Evolutionary conservation across 2,888 invertebrate species (phyloP), one percentile per base, ranked within the genome.

Genomic region (Mythimna loreyi): DNA sequence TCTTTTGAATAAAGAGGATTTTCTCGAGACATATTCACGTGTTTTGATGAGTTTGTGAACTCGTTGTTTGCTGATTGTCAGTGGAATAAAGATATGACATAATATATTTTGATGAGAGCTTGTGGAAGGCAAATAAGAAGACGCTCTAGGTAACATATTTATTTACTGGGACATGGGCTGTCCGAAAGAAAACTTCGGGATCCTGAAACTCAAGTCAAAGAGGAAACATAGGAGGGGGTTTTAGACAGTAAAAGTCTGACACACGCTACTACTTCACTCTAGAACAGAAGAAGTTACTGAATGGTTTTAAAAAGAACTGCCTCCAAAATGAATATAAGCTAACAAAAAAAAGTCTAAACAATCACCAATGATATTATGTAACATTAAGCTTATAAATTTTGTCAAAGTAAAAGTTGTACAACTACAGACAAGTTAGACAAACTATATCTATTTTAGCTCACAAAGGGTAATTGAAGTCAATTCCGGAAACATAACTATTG

Each of bases 1-100:
- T 81, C 63, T 74, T 67, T 78, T 73, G 80, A 67, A 62, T 73
- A 66, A 76, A 80, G 57, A 55, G 61, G 72, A 68, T 84, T 80
- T 69, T 67, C 43, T 53, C 21, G 55, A 45, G 49, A 59, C 23
- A 47, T 60, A 50, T 56, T 53, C 61, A 80, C n/a, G 28, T 58
- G 45, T 62, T 70, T 45, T 28, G 55, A 77, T 68, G 40, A 63
- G 50, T 67, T 28, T 25, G 25, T 43, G 68, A 75, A 57, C 43
- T 47, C 36, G 3, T 63, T 62, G 62, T 59, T 43, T 62, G 53
- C 40, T 36, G 55, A 60, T 72, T 74, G 45, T 62, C 7, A 36
- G 52, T 19, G 8, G n/a, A 45, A 55, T 50, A 60, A n/a, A 56
- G 49, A 30, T 61, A 13, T 33, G 16, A 30, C 19, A 9, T 28